Evolutionary conservation across 2,113 vertebrate genomes (phyloP).

Genomic region (Halichoerus grypus): DNA sequence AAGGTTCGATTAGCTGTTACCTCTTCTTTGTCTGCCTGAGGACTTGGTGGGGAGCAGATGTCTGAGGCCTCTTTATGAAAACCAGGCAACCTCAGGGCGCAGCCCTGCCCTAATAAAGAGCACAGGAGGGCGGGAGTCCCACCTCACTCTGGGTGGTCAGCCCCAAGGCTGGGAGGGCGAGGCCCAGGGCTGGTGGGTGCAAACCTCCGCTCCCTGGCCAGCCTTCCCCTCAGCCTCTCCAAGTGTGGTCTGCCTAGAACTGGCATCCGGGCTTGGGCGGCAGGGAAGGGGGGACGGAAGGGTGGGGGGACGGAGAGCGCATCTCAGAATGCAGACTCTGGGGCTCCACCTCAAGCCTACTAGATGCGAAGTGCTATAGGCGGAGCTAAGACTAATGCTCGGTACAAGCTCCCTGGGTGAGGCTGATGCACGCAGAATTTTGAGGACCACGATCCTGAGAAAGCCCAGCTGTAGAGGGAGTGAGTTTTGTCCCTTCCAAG

Average conservation of each 20-base stretch:
- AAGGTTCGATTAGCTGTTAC: not conserved
- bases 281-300: not conserved
- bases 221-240: not conserved
- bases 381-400: not conserved
- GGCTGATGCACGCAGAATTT: not conserved
- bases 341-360: not conserved
- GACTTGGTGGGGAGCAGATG: not conserved
- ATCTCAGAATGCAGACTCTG: not conserved
- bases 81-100: not conserved
- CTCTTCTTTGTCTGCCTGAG: not conserved
- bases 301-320: too few relatives aligned
- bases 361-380: not conserved
- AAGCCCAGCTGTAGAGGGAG: not conserved
- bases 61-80: not conserved
- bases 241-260: not conserved
- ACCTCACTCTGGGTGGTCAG: not conserved
- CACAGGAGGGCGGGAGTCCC: not conserved
- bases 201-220: not conserved
- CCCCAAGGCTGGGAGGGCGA: too few relatives aligned
- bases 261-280: fast-evolving
- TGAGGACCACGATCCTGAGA: not conserved
- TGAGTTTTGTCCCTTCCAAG: not conserved
- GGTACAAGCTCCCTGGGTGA: not conserved
- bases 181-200: too few relatives aligned
- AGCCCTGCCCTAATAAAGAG: not conserved